Evolutionary conservation across 2,113 vertebrate genomes (phyloP).

Genomic region (Rhodinocichla rosea): DNA sequence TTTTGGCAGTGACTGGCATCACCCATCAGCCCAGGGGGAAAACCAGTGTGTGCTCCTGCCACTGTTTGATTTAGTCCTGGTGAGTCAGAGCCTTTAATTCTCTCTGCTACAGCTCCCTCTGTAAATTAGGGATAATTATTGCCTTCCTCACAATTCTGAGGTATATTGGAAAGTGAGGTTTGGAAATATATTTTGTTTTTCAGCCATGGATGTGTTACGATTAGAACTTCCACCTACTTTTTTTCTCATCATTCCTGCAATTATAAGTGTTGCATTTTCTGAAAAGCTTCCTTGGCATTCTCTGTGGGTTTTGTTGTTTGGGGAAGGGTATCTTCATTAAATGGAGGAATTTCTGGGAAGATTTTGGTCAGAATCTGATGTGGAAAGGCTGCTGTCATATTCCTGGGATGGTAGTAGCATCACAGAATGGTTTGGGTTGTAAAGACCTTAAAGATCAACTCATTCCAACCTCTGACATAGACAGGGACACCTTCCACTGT

Average conservation of each 20-base stretch:
- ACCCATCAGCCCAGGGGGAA: background rate
- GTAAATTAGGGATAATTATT: background rate
- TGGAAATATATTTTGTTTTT: background rate
- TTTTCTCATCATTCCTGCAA: background rate
- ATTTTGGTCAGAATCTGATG: background rate
- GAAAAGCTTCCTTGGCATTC: background rate
- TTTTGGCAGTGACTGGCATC: background rate
- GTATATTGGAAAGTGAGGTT: background rate
- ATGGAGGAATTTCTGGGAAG: background rate
- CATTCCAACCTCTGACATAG: accelerated
- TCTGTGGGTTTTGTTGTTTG: background rate
- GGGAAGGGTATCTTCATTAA: background rate
- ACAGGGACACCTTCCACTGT: background rate
- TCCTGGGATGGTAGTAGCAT: background rate
- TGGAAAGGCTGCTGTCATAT: background rate
- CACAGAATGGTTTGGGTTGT: background rate
- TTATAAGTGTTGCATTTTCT: background rate
- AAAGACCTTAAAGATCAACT: background rate
- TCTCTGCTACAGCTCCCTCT: background rate
- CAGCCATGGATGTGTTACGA: background rate
- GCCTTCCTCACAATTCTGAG: background rate
- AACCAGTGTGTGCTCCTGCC: background rate
- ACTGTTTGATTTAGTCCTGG: background rate
- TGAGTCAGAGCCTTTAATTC: conserved; percentile 8
- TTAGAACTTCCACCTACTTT: background rate